Evolutionary conservation across 1,140 invertebrate genomes (phyloP).

Genomic region (Daktulosphaira vitifoliae): DNA sequence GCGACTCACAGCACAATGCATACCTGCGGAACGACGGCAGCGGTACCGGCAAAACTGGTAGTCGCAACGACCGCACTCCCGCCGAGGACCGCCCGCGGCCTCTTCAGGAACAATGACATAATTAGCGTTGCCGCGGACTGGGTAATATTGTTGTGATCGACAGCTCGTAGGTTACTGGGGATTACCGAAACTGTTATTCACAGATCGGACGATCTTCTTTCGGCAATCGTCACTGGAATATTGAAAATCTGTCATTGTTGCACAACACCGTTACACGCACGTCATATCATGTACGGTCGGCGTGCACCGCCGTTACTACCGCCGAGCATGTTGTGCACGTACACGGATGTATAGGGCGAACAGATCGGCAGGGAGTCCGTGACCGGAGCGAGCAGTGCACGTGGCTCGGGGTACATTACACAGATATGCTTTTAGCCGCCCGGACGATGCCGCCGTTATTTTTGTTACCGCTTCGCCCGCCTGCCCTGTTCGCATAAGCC

Average conservation of each 20-base stretch:
- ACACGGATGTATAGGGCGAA: neutral
- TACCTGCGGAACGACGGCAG: neutral
- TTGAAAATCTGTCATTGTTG: too few relatives aligned
- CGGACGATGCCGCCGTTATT: constrained; percentile 19
- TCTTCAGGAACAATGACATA: neutral
- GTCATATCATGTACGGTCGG: too few relatives aligned
- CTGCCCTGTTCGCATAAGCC: neutral
- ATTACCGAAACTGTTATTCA: too few relatives aligned
- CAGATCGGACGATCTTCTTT: too few relatives aligned
- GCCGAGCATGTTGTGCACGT: neutral
- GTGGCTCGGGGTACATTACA: constrained; percentile 30
- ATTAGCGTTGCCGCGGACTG: too few relatives aligned
- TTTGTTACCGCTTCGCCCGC: neutral
- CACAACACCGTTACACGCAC: too few relatives aligned
- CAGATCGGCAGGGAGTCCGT: neutral
- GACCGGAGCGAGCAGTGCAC: neutral
- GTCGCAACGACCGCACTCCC: constrained; percentile 1
- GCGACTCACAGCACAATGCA: neutral
- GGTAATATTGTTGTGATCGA: too few relatives aligned
- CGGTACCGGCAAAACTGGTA: neutral
- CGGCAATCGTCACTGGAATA: too few relatives aligned
- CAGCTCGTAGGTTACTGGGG: too few relatives aligned
- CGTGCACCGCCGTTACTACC: neutral
- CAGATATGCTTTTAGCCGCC: constrained; percentile 32
- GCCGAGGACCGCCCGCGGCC: constrained; percentile 21